A percentile compares a stretch with the other conserved stretches of the same genome.
Evolutionary conservation across 2,113 vertebrate genomes (phyloP).

Genomic region (Psittacus erithacus): DNA sequence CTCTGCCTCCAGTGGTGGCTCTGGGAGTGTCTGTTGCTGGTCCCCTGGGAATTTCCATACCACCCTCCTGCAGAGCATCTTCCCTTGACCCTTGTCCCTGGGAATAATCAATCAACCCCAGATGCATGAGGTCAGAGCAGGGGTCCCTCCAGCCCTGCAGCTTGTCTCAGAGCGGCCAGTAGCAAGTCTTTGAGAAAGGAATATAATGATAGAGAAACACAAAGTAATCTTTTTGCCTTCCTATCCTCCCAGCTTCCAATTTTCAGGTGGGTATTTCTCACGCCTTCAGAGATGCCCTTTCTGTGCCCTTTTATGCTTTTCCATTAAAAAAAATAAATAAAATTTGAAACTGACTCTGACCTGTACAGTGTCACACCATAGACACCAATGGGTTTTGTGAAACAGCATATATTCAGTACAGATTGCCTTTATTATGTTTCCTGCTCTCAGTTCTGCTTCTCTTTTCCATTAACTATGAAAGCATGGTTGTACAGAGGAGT

Average conservation of each 20-base stretch:
- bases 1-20: accelerated
- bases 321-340: neutral
- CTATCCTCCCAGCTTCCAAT: neutral
- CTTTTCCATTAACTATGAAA: neutral
- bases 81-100: neutral
- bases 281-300: neutral
- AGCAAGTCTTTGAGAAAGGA: neutral
- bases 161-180: neutral
- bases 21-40: accelerated
- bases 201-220: neutral
- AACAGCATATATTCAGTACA: neutral
- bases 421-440: neutral
- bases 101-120: neutral
- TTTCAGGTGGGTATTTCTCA: neutral
- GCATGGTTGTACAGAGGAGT: neutral
- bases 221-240: neutral
- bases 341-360: neutral
- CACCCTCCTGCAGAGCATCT: neutral
- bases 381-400: neutral
- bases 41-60: neutral
- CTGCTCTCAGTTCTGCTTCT: neutral
- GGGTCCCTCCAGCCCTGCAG: neutral
- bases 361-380: too few relatives aligned
- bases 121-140: accelerated
- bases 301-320: neutral